Evolutionary conservation across 2,888 invertebrate species (phyloP), one percentile per base, ranked within the genome.

Genomic region (Macrophya alboannulata): DNA sequence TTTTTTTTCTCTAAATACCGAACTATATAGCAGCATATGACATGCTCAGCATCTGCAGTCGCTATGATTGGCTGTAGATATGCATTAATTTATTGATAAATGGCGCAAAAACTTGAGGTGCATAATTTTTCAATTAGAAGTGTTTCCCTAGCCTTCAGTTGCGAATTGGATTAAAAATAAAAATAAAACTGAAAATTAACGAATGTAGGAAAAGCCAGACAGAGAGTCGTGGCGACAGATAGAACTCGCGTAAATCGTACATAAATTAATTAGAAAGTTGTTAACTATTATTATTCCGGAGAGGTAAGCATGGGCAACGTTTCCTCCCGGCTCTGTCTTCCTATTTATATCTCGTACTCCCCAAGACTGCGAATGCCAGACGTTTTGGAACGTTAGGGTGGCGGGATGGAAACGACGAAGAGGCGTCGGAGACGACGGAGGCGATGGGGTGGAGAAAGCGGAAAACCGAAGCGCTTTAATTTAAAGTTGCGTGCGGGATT

Each of bases 401-500:
- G 68, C 25, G 4, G 31, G 83, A 71, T 48, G 31, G 71, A 71
- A 72, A 25, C 72, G 48, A 31, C 31, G 81, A n/a, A n/a, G 62
- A 77, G 51, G 77, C 77, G 77, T 37, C 55, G 77, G 76, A 25
- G 76, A 31, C 72, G 72, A n/a, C 76, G 51, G 82, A 62, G 40
- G n/a, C 40, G 68, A 62, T 59, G 31, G 83, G 68, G 68, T 59
- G 83, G 51, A 48, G 31, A 59, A 79, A 79, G 62, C 51, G 79
- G 79, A 79, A 79, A 59, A 81, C 81, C 62, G 81, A 81, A 62
- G 43, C 59, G 87, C 88, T 87, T 91, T 90, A 89, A 91, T 91
- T 90, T 90, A 90, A 91, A 91, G 88, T 91, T 90, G 90, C 90
- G 89, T 87, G 84, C 87, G 81, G 89, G 89, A 90, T 89, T 90